A percentile compares a stretch with the other conserved stretches of the same genome.
phyloP scores from a whole-genome alignment of 37 sponge, comb jelly and placozoan genomes.

The Diacarnus erythraeanus region DNA sequence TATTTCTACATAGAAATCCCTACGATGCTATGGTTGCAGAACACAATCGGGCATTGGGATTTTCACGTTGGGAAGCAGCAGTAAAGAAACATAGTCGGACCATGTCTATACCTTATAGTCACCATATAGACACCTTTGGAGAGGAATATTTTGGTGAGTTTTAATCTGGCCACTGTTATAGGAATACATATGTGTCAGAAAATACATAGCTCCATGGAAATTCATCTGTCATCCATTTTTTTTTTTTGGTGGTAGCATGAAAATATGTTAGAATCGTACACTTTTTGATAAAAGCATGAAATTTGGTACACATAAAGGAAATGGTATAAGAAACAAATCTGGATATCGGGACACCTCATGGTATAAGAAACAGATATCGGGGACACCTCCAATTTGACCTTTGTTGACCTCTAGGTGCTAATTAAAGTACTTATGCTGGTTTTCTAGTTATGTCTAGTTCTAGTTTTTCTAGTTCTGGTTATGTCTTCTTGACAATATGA shows the following conservation, averaged over 20 bases:
- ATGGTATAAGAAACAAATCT: not conserved
- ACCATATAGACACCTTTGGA: constrained; percentile 18
- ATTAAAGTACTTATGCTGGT: not conserved
- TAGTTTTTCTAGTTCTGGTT: not conserved
- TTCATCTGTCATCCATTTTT: too few species aligned
- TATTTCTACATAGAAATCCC: constrained; percentile 40
- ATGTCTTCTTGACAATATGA: not conserved
- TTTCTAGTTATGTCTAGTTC: not conserved
- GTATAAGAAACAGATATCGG: too few species aligned
- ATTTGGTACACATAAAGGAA: not conserved
- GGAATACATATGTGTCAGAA: too few species aligned
- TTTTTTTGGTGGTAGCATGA: too few species aligned
- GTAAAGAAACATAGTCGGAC: not conserved
- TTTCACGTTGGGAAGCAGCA: not conserved
- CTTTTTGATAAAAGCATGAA: constrained; percentile 4
- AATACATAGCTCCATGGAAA: too few species aligned
- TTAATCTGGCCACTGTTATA: not conserved
- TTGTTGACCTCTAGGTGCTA: not conserved
- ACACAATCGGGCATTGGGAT: constrained; percentile 12
- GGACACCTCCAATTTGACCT: not conserved
- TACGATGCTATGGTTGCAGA: constrained; percentile 26
- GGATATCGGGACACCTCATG: not conserved
- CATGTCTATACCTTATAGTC: not conserved
- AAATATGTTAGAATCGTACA: too few species aligned
- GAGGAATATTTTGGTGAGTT: constrained; percentile 30